Base-by-base conservation (phyloP, 2,797 vertebrate species). In the Rhabdomys pumilio region DNA sequence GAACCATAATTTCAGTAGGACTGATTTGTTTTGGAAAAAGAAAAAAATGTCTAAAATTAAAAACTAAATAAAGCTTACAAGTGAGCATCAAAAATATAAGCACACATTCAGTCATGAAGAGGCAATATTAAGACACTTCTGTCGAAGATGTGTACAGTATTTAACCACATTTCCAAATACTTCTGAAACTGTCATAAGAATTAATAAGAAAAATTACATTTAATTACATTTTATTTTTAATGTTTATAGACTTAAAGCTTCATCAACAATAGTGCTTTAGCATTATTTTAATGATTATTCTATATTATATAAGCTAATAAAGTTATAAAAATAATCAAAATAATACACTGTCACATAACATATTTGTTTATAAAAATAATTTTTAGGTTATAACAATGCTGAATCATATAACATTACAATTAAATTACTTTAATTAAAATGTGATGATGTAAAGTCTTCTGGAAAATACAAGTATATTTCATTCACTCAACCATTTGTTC, bases 21-120 rank as follows among this genome's bases (percentile, higher is more conserved):
- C 6, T 90, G 34, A 96, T 92, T 95, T 53, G 50, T 76, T 93
- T 93, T 93, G 87, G 19, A 53, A 73, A 87, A 85, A 26, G 38
- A 90, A 85, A n/a, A n/a, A 84, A 89, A 96, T 75, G 44, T 90
- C 61, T 38, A 95, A 95, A 85, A 77, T 76, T 87, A 44, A 92
- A 93, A 82, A n/a, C 2, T 26, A 7, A 65, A 86, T 67, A 22
- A 86, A 55, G 22, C 47, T 14, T 86, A 50, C 47, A 86, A 86
- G n/a, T 72, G 7, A 69, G 20, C 12, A 53, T 31, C 31, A n/a
- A 86, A n/a, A 69, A 10, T 69, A 34, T n/a, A 69, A 50, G 65
- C 15, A 73, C 24, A 86, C 47, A 79, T 80, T 41, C 34, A 55
- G 83, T 91, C 72, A 93, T 80, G 44, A 80, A 77, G n/a, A 92